These are phyloP conservation scores for Acrocephalus kingi DNA, from an alignment of 2,113 vertebrate species.

Conservation along the genomic window DNA sequence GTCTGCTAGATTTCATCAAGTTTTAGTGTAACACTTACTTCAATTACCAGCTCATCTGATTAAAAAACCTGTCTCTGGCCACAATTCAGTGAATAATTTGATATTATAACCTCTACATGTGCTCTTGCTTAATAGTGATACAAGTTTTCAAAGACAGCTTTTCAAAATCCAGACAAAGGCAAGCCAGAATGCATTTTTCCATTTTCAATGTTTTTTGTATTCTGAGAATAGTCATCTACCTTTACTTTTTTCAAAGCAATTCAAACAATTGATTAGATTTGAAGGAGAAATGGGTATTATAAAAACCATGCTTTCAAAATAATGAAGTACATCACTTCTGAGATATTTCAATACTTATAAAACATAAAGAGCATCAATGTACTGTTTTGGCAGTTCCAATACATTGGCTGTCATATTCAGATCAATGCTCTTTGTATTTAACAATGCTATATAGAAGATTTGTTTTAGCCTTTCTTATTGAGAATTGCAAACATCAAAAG, in stretches of 20 bases:
- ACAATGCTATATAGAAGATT: not conserved
- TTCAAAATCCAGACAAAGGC: not conserved
- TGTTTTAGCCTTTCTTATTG: not conserved
- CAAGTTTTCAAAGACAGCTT: not conserved
- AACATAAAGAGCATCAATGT: not conserved
- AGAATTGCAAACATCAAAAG: not conserved
- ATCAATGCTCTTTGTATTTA: not conserved
- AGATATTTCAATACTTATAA: slow-evolving; percentile 28
- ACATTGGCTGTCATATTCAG: not conserved
- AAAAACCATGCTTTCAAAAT: not conserved
- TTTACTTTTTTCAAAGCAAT: not conserved
- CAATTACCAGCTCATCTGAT: not conserved
- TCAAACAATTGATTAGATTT: slow-evolving; percentile 18
- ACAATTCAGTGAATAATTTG: not conserved
- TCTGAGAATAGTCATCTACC: not conserved
- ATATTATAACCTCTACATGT: not conserved
- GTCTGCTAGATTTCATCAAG: not conserved
- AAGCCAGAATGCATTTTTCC: not conserved
- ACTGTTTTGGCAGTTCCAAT: not conserved
- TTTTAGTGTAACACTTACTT: not conserved
- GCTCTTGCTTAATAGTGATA: not conserved
- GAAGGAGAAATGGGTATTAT: not conserved
- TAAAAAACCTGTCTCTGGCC: not conserved
- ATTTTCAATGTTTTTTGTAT: not conserved
- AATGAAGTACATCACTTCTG: not conserved